These are phyloP conservation scores for Actinia equina DNA, from an alignment of 64 coral and sea anemone genomes.

Conservation along the genomic window DNA sequence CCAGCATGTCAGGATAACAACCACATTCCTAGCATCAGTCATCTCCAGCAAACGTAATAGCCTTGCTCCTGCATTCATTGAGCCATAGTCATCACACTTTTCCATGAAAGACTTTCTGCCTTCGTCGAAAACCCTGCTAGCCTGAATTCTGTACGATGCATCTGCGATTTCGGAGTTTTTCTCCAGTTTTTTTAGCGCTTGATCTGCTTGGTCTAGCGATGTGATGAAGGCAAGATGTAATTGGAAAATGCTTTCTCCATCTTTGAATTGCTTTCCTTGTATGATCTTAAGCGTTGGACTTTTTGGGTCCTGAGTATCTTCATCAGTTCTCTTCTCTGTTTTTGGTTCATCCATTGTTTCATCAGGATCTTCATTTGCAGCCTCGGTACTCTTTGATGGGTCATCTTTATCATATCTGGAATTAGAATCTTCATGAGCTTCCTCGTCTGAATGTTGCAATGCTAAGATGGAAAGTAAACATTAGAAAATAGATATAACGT, in stretches of 20 bases:
- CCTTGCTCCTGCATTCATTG: background rate
- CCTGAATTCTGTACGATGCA: background rate
- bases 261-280: background rate
- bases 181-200: background rate
- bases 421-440: background rate
- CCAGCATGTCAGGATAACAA: background rate
- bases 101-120: background rate
- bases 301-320: background rate
- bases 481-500: too few relatives aligned
- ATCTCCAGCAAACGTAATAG: background rate
- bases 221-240: background rate
- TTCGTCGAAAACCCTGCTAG: background rate
- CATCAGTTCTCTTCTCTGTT: background rate
- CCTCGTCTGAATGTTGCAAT: background rate
- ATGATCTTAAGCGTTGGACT: background rate
- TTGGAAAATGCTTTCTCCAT: background rate
- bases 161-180: background rate
- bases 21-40: background rate
- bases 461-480: background rate
- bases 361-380: too few relatives aligned
- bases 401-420: constrained; percentile 1
- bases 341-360: too few relatives aligned
- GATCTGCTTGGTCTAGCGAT: background rate
- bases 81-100: background rate
- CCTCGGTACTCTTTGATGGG: background rate